Evolutionary conservation across 2,888 invertebrate genomes (phyloP), one percentile per base, ranked within the genome.

Genomic region (Drosophila nigricruria): DNA sequence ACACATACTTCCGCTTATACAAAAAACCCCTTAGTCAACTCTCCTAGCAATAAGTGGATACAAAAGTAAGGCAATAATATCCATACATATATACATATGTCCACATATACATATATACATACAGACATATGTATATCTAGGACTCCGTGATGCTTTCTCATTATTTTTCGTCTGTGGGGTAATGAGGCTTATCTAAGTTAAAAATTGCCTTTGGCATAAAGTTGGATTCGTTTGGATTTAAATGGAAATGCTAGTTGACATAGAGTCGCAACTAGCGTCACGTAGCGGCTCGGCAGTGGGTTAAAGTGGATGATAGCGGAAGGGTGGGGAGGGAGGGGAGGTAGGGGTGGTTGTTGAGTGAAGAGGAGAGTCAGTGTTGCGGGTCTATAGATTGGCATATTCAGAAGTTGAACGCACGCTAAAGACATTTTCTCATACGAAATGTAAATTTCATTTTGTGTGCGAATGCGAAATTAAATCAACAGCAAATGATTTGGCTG

Each of bases 401-500:
- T 66, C 59, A 59, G 49, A 57, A 57, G 49, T 57, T 50, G 49
- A 58, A 38, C 32, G 62, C 50, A 53, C 63, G 68, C 57, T 68
- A 52, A 68, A 65, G 38, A 59, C 47, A 34, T 34, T 40, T 63
- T 60, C 73, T 62, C 47, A n/a, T 59, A 52, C 59, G 61, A 57
- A 70, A 71, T 79, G 75, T 59, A 82, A 82, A 79, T 80, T 64
- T 71, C 53, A 47, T 70, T 79, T 81, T 45, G 73, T 58, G 54
- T 47, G 60, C 73, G 62, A 64, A 70, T 81, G 66, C 58, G 72
- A 70, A 78, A 81, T 81, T 74, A 81, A 83, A 71, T 75, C 84
- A 78, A 65, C 70, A 64, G 67, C 82, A 77, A 79, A 81, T 82
- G 64, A 71, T 73, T 77, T 68, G 63, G 2, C 47, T 47, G 14